Evolutionary conservation across 2,113 vertebrate genomes (phyloP).

Genomic region (Xyrauchen texanus): DNA sequence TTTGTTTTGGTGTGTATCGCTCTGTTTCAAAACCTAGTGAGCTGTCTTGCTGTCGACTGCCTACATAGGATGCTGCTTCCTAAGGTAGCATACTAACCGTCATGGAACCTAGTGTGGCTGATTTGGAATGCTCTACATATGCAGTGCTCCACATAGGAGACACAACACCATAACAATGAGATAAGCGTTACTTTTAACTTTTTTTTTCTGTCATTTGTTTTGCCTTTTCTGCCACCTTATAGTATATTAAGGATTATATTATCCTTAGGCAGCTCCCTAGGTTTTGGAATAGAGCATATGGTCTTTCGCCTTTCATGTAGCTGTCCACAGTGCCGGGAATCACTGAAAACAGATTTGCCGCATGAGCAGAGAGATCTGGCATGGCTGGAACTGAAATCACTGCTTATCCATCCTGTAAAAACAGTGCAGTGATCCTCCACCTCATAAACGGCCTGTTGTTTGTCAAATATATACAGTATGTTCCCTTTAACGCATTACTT

Average conservation of each 20-base stretch:
- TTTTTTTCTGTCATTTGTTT: not conserved
- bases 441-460: conserved; percentile 34
- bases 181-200: no score
- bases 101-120: no score
- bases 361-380: conserved; percentile 38
- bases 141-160: no score
- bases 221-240: not conserved
- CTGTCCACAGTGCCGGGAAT: conserved; percentile 6
- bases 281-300: not conserved
- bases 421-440: conserved; percentile 37
- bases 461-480: conserved; percentile 25
- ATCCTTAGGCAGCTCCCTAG: no score
- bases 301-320: conserved; percentile 35
- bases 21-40: no score
- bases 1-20: no score
- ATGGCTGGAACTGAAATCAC: conserved; percentile 41
- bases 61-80: no score
- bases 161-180: no score
- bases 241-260: no score
- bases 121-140: no score
- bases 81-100: no score
- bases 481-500: not conserved
- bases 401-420: conserved; percentile 44
- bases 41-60: no score
- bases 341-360: conserved; percentile 47